Evolutionary conservation across 2,888 invertebrate genomes (phyloP).

Genomic region (Watsonalla binaria): DNA sequence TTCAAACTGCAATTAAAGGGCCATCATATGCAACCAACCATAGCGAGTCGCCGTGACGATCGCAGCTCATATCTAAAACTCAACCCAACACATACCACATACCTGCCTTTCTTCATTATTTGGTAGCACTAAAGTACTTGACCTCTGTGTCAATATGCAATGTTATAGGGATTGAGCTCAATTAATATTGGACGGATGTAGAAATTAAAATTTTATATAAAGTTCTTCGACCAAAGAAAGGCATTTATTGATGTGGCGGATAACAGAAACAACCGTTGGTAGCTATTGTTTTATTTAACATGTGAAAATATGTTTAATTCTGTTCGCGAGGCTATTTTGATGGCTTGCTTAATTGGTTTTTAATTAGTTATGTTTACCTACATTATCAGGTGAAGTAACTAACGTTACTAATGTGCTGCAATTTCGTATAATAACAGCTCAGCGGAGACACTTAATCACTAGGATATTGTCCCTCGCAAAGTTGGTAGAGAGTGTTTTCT

Average conservation of each 20-base stretch:
- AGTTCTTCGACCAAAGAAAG: constrained; percentile 58
- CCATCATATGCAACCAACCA: constrained; percentile 46
- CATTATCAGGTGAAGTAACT: background rate
- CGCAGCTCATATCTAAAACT: constrained; percentile 58
- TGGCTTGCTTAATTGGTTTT: constrained; percentile 58
- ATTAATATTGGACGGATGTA: constrained; percentile 34
- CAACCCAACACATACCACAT: constrained; percentile 2
- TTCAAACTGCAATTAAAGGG: constrained; percentile 56
- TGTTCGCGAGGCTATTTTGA: constrained; percentile 44
- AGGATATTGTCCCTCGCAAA: no score
- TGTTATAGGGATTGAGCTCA: constrained; percentile 12
- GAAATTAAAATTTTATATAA: constrained; percentile 67
- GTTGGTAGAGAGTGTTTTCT: no score
- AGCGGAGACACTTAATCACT: no score
- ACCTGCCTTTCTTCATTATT: background rate
- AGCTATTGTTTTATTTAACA: constrained; percentile 73
- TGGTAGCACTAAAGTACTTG: background rate
- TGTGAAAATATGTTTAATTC: constrained; percentile 64
- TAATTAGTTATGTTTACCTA: constrained; percentile 51
- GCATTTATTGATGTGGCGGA: constrained; percentile 65
- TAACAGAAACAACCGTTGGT: constrained; percentile 64
- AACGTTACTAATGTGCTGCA: background rate
- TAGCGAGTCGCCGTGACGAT: constrained; percentile 60
- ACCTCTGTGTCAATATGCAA: background rate
- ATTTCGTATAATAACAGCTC: no score